phyloP scores from a whole-genome alignment of 2,113 vertebrate species.

The Carollia perspicillata region DNA sequence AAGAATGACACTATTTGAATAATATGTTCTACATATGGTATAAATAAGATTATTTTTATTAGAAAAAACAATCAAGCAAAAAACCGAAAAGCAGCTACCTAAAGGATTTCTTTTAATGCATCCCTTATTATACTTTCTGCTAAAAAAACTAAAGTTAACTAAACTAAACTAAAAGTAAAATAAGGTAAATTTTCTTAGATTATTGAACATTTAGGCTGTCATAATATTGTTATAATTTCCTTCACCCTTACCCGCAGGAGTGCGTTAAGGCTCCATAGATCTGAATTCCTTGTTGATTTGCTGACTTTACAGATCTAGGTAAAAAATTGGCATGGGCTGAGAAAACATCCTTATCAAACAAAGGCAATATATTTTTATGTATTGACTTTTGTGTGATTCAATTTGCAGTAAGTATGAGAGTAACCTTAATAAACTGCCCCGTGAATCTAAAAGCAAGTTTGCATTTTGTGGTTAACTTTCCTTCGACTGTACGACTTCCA shows the following conservation, averaged over 20 bases:
- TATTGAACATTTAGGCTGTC: constrained; percentile 63
- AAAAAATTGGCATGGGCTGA: constrained; percentile 73
- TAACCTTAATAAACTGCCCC: constrained; percentile 74
- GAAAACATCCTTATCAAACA: constrained; percentile 78
- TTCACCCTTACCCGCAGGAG: not conserved
- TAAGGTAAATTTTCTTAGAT: constrained; percentile 68
- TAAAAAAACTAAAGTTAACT: not conserved
- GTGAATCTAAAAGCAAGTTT: constrained; percentile 81
- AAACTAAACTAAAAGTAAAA: not conserved
- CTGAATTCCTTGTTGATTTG: constrained; percentile 72
- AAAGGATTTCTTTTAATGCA: constrained; percentile 65
- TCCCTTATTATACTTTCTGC: constrained; percentile 57
- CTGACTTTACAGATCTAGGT: constrained; percentile 78
- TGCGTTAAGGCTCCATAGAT: constrained; percentile 70
- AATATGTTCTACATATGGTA: constrained; percentile 53
- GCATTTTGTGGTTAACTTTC: constrained; percentile 77
- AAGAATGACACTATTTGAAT: constrained; percentile 72
- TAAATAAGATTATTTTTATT: constrained; percentile 64
- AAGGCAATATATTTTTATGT: constrained; percentile 79
- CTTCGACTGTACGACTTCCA: constrained; percentile 68
- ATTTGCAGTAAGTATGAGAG: constrained; percentile 79
- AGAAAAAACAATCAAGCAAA: constrained; percentile 54
- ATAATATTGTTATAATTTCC: constrained; percentile 50
- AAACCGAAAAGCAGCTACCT: not conserved
- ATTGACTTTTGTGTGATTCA: constrained; percentile 82